A percentile compares a stretch with the other conserved stretches of the same genome.
phyloP scores from a whole-genome alignment of 2,113 vertebrate species.

The Ardeotis arabs region DNA sequence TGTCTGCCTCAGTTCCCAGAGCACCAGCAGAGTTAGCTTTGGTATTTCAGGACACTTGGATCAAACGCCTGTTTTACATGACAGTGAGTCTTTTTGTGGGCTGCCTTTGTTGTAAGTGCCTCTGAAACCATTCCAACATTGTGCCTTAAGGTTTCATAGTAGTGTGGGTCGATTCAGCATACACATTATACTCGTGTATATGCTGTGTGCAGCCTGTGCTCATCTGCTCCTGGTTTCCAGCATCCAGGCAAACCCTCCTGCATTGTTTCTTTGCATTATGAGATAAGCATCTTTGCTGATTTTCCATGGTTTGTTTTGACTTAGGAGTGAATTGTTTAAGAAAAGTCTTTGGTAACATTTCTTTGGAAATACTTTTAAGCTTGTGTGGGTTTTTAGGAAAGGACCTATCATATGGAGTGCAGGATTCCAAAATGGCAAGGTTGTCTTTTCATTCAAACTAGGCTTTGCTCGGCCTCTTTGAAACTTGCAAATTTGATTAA shows the following conservation, averaged over 20 bases:
- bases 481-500: not conserved
- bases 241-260: not conserved
- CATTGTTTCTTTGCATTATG: not conserved
- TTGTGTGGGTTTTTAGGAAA: not conserved
- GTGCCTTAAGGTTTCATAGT: not conserved
- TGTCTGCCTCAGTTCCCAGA: not conserved
- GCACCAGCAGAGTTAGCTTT: not conserved
- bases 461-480: not conserved
- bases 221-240: not conserved
- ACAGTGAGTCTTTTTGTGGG: not conserved
- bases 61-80: not conserved
- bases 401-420: not conserved
- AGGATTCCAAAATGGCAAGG: not conserved
- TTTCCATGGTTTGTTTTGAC: not conserved
- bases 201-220: not conserved
- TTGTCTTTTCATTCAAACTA: not conserved
- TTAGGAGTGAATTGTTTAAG: not conserved
- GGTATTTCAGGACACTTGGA: not conserved
- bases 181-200: rapidly evolving
- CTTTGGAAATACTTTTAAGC: not conserved
- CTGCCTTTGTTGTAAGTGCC: not conserved
- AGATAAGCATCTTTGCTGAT: not conserved
- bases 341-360: not conserved
- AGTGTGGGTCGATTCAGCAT: not conserved
- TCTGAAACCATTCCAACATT: not conserved